phyloP scores from a whole-genome alignment of 2,888 invertebrate species.

The Pachliopta kotzebuea region DNA sequence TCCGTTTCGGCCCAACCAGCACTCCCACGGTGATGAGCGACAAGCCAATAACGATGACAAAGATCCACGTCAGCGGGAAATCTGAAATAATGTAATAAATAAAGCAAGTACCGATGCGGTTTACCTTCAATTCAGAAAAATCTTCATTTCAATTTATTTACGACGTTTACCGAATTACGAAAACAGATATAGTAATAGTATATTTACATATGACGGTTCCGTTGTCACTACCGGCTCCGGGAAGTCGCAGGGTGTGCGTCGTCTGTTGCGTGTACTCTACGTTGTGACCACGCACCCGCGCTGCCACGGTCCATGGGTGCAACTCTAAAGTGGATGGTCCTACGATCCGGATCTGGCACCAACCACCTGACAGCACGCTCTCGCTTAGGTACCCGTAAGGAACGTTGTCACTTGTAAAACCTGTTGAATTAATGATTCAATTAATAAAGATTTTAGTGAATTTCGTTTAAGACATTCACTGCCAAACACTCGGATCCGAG shows the following conservation, averaged over 20 bases:
- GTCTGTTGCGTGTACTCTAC: conserved; percentile 46
- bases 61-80: conserved; percentile 37
- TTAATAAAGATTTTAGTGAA: background rate
- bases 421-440: conserved; percentile 39
- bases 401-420: conserved; percentile 48
- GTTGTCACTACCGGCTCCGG: conserved; percentile 7
- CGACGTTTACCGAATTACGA: background rate
- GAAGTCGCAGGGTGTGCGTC: conserved; percentile 31
- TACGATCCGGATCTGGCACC: conserved; percentile 44
- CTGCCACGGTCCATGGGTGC: conserved; percentile 59
- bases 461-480: no score
- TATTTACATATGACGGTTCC: background rate
- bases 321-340: conserved; percentile 44
- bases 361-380: conserved; percentile 36
- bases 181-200: background rate
- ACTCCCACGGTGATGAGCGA: conserved; percentile 36
- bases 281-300: conserved; percentile 44
- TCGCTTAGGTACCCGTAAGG: conserved; percentile 40
- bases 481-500: no score
- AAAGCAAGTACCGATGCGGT: background rate
- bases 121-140: no score
- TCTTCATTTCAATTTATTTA: no score
- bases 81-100: conserved; percentile 34
- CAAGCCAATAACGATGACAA: conserved; percentile 38
- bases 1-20: conserved; percentile 45